phyloP scores from a whole-genome alignment of 2,888 invertebrate species.

The Epiblema foenella region DNA sequence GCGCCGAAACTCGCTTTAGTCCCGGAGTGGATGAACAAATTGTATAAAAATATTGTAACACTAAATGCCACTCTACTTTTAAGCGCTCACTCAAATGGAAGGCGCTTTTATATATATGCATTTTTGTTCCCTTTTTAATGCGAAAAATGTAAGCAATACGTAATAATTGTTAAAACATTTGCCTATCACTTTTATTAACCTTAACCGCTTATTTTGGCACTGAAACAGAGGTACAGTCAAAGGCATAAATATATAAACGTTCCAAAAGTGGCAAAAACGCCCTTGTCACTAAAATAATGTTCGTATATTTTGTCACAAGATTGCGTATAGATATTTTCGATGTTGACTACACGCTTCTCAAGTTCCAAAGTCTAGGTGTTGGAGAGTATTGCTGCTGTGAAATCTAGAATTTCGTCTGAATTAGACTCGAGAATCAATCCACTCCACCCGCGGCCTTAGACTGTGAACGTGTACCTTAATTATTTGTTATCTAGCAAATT shows the following conservation, averaged over 20 bases:
- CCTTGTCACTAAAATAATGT: no score
- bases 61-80: conserved; percentile 31
- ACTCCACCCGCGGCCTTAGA: conserved; percentile 2
- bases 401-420: not conserved
- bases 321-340: no score
- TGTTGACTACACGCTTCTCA: not conserved
- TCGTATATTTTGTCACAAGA: no score
- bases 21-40: conserved; percentile 24
- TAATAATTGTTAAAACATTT: not conserved
- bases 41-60: conserved; percentile 29
- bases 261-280: no score
- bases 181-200: no score
- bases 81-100: conserved; percentile 18
- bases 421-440: not conserved
- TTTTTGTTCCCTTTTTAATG: conserved; percentile 5
- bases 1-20: conserved; percentile 12
- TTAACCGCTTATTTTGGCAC: no score
- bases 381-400: not conserved
- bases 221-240: no score
- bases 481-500: not conserved
- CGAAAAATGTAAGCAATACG: not conserved
- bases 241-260: no score
- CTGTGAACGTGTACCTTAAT: not conserved
- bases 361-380: not conserved
- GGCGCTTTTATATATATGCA: conserved; percentile 9